Evolutionary conservation across 2,888 invertebrate species (phyloP).

Genomic region (Sphaeridia pumilis): DNA sequence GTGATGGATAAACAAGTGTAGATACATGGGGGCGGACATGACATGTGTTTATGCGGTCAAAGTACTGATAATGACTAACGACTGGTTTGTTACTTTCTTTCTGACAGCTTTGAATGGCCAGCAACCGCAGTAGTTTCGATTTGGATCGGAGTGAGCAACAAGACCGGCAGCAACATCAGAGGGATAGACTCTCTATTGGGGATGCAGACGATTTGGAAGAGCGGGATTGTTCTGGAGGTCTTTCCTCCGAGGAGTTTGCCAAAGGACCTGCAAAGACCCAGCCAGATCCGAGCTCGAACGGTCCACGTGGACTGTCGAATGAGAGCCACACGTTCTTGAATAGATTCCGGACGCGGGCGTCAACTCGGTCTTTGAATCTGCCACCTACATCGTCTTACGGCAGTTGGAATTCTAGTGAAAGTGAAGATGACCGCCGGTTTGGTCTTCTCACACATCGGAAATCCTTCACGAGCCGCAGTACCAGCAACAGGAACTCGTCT

Average conservation of each 20-base stretch:
- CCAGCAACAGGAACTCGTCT: constrained; percentile 9
- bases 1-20: too few species aligned
- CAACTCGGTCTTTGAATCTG: constrained; percentile 9
- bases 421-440: not conserved
- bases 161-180: too few species aligned
- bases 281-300: not conserved
- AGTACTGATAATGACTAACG: too few species aligned
- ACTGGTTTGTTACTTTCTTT: too few species aligned
- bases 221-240: not conserved
- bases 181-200: not conserved
- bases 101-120: constrained; percentile 3
- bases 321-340: constrained; percentile 22
- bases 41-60: too few species aligned
- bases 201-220: not conserved
- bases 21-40: too few species aligned
- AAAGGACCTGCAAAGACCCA: too few species aligned
- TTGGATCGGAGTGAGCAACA: constrained; percentile 1
- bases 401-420: not conserved
- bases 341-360: constrained; percentile 29
- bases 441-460: not conserved
- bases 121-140: not conserved
- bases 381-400: not conserved
- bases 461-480: not conserved
- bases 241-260: not conserved
- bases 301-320: constrained; percentile 3